Conservation (phyloP, 2,888 invertebrate genomes). For the Sesamia inferens region DNA sequence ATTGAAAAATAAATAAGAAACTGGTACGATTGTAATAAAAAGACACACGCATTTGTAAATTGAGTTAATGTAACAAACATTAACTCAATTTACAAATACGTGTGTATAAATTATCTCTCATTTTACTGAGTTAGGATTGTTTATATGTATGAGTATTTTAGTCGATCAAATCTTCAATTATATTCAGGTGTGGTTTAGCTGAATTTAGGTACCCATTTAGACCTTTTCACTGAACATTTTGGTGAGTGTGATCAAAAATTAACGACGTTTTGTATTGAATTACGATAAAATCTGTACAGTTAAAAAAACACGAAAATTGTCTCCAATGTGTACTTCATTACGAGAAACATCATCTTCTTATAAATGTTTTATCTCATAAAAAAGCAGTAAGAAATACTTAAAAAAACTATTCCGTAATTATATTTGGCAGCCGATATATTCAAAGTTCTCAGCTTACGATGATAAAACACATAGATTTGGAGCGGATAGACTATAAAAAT, state of each 20-base stretch:
- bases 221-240: background rate
- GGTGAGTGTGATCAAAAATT: background rate
- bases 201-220: background rate
- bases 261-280: background rate
- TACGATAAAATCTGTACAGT: background rate
- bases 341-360: too few relatives aligned
- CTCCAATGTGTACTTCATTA: background rate
- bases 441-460: slow-evolving; percentile 53
- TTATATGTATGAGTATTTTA: background rate
- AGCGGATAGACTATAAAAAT: slow-evolving; percentile 60
- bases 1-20: slow-evolving; percentile 1
- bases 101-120: background rate
- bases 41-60: too few relatives aligned
- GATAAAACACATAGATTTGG: slow-evolving; percentile 62
- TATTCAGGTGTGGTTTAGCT: background rate
- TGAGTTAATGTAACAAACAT: background rate
- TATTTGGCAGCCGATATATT: slow-evolving; percentile 54
- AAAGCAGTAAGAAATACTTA: background rate
- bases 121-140: background rate
- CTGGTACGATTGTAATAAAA: background rate
- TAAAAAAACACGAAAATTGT: background rate
- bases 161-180: background rate
- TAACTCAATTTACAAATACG: background rate
- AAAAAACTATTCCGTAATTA: slow-evolving; percentile 53
- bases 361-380: too few relatives aligned